A percentile compares a stretch with the other conserved stretches of the same genome.
These are phyloP conservation scores for Monopterus albus DNA, from an alignment of 2,113 vertebrate species.

Conservation along the genomic window DNA sequence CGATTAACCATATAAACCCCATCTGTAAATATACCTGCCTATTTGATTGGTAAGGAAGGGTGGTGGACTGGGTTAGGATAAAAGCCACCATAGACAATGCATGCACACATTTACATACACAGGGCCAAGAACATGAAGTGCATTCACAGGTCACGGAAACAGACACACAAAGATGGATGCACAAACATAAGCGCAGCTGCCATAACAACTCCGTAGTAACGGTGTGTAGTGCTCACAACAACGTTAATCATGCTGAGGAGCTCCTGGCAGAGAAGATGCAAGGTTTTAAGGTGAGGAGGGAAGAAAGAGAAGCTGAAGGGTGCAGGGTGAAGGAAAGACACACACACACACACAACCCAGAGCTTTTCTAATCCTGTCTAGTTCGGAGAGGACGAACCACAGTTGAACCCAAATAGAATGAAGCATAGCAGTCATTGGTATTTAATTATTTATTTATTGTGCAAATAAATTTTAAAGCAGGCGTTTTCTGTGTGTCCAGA, in stretches of 20 bases:
- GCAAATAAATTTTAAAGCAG: conserved; percentile 26
- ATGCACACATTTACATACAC: no score
- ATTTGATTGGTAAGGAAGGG: neutral
- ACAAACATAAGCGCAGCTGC: conserved; percentile 20
- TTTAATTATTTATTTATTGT: conserved; percentile 24
- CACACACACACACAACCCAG: conserved; percentile 13
- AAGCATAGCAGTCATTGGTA: conserved; percentile 45
- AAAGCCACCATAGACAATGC: no score
- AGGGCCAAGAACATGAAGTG: neutral
- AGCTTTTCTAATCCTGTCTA: conserved; percentile 40
- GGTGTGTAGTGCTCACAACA: conserved; percentile 28
- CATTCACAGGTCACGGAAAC: conserved; percentile 2
- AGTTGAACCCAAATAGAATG: conserved; percentile 52
- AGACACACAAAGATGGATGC: conserved; percentile 12
- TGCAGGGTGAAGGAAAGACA: neutral
- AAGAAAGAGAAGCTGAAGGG: neutral
- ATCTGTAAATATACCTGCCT: neutral
- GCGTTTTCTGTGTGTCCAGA: conserved; percentile 1
- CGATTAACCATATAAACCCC: conserved; percentile 25
- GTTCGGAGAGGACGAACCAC: conserved; percentile 49
- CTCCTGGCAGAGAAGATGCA: conserved; percentile 31
- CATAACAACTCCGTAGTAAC: conserved; percentile 32
- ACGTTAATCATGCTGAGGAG: conserved; percentile 44
- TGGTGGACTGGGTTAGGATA: neutral
- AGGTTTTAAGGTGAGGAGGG: conserved; percentile 8